phyloP scores from a whole-genome alignment of 2,888 invertebrate genomes.

The Chesias legatella region DNA sequence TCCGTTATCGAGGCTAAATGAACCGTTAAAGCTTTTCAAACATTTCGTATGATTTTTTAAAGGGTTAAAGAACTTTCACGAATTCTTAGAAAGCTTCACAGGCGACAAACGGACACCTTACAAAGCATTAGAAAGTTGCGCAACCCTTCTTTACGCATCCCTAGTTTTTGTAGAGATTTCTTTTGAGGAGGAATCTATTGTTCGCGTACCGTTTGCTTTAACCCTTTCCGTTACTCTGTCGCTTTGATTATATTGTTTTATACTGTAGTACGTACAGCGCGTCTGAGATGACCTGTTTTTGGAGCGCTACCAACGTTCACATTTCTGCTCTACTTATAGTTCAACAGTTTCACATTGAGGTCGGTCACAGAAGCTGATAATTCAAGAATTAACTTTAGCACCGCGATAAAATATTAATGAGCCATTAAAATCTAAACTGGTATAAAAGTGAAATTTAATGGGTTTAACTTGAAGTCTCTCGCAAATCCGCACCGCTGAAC shows the following conservation, averaged over 20 bases:
- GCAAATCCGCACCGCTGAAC: conserved; percentile 53
- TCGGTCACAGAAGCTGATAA: conserved; percentile 70
- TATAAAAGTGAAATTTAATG: conserved; percentile 78
- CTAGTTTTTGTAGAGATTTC: conserved; percentile 60
- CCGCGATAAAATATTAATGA: conserved; percentile 76
- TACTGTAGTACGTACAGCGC: conserved; percentile 43
- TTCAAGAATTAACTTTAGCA: conserved; percentile 76
- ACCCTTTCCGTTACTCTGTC: conserved; percentile 75
- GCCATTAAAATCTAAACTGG: conserved; percentile 75
- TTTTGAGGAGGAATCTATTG: conserved; percentile 67
- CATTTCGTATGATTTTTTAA: conserved; percentile 39
- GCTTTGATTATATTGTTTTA: conserved; percentile 50
- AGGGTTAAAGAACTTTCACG: conserved; percentile 65
- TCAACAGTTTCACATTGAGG: conserved; percentile 57
- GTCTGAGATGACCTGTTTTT: conserved; percentile 25
- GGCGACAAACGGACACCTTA: conserved; percentile 58
- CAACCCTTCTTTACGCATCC: conserved; percentile 72
- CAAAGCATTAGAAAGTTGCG: conserved; percentile 79
- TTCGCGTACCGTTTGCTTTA: conserved; percentile 63
- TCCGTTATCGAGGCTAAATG: conserved; percentile 48
- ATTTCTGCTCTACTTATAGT: conserved; percentile 30
- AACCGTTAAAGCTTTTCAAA: conserved; percentile 43
- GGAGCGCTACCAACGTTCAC: conserved; percentile 11
- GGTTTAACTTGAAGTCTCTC: conserved; percentile 56
- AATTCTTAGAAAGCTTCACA: conserved; percentile 60